Conservation (phyloP, 2,797 vertebrate genomes). For the Hydrolagus colliei region DNA sequence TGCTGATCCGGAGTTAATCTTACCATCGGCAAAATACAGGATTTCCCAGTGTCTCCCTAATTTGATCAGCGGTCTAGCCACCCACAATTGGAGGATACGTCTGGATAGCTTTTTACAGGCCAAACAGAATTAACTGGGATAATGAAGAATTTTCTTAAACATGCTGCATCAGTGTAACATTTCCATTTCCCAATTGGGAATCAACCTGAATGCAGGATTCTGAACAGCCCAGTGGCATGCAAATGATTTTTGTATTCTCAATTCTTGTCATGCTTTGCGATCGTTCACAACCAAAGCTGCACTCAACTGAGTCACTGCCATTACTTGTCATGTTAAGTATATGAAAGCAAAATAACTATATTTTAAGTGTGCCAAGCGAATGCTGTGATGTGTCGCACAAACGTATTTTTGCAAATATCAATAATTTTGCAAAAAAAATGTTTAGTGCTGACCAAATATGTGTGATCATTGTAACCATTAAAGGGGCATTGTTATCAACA, state of each 20-base stretch:
- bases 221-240: background rate
- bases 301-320: too few relatives aligned
- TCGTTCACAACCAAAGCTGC: background rate
- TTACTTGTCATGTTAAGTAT: background rate
- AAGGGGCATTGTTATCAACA: background rate
- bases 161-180: too few relatives aligned
- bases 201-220: background rate
- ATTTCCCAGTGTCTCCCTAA: constrained; percentile 30
- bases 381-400: background rate
- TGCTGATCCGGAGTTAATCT: too few relatives aligned
- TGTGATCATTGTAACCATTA: background rate
- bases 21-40: too few relatives aligned
- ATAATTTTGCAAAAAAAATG: background rate
- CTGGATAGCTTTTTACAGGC: background rate
- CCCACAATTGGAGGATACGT: background rate
- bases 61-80: constrained; percentile 33
- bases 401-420: background rate
- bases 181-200: background rate
- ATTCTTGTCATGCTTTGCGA: background rate
- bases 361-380: background rate
- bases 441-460: background rate
- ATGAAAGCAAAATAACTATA: background rate
- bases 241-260: background rate
- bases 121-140: background rate
- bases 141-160: background rate